Conservation (phyloP, 2,113 vertebrate genomes). For the Cynocephalus volans region DNA sequence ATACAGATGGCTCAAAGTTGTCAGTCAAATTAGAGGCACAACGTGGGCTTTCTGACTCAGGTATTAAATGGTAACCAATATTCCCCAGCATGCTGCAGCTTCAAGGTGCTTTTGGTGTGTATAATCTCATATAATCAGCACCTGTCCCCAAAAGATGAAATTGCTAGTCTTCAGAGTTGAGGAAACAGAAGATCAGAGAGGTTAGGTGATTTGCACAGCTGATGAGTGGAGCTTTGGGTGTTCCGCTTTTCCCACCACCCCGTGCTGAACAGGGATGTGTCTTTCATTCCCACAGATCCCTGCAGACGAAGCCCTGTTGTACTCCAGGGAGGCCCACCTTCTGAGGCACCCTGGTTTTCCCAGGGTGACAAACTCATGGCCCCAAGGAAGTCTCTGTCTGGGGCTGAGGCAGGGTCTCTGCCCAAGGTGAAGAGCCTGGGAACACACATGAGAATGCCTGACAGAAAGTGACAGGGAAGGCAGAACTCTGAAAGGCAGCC, state of each 20-base stretch:
- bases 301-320: neutral
- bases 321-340: neutral
- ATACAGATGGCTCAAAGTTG: neutral
- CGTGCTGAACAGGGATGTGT: neutral
- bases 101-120: neutral
- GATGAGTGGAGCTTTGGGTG: accelerated
- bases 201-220: neutral
- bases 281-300: neutral
- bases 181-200: conserved; percentile 39
- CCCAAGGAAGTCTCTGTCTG: neutral
- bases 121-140: neutral
- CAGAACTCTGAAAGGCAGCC: neutral
- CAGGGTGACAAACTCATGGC: neutral
- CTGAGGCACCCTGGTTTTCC: neutral
- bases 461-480: neutral
- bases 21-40: neutral
- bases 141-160: neutral
- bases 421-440: neutral
- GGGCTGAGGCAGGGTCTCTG: neutral
- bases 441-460: neutral
- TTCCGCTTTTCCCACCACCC: neutral
- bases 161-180: neutral
- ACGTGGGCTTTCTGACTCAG: neutral
- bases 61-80: neutral
- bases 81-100: accelerated